Evolutionary conservation across 2,888 invertebrate species (phyloP).

Genomic region (Temnothorax rugatulus): DNA sequence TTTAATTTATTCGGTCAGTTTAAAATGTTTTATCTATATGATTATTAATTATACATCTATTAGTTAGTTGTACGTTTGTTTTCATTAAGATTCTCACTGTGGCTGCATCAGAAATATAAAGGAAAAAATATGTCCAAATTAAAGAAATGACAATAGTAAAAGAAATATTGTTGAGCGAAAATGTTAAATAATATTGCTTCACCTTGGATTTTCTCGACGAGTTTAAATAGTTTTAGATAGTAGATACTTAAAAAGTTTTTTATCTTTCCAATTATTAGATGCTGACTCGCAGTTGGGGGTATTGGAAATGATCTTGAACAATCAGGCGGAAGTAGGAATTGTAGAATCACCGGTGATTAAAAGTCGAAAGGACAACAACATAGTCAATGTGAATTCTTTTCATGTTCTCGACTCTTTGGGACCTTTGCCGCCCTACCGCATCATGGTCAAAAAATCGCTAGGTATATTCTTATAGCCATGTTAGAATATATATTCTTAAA

Average conservation of each 20-base stretch:
- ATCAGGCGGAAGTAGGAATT: slow-evolving; percentile 80
- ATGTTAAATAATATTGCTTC: neutral
- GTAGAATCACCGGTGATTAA: slow-evolving; percentile 80
- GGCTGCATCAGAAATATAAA: neutral
- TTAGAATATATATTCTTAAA: neutral
- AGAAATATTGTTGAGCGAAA: neutral
- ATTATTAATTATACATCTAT: neutral
- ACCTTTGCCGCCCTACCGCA: slow-evolving; percentile 90
- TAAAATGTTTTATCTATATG: neutral
- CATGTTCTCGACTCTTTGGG: slow-evolving; percentile 89
- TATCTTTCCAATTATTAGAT: slow-evolving; percentile 69
- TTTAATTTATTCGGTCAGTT: slow-evolving; percentile 80
- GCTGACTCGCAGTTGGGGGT: slow-evolving; percentile 78
- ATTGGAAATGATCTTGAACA: slow-evolving; percentile 82
- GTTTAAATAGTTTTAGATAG: neutral
- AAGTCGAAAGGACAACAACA: slow-evolving; percentile 69
- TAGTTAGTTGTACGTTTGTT: neutral
- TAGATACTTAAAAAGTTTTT: neutral
- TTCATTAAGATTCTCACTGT: neutral
- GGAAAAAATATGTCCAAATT: neutral
- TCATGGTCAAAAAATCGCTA: slow-evolving; percentile 88
- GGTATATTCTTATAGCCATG: slow-evolving; percentile 84
- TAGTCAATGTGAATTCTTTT: slow-evolving; percentile 76
- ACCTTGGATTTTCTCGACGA: neutral
- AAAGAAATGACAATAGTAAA: neutral